These are phyloP conservation scores for Corythaixoides concolor DNA, from an alignment of 2,113 vertebrate genomes.

Conservation along the genomic window DNA sequence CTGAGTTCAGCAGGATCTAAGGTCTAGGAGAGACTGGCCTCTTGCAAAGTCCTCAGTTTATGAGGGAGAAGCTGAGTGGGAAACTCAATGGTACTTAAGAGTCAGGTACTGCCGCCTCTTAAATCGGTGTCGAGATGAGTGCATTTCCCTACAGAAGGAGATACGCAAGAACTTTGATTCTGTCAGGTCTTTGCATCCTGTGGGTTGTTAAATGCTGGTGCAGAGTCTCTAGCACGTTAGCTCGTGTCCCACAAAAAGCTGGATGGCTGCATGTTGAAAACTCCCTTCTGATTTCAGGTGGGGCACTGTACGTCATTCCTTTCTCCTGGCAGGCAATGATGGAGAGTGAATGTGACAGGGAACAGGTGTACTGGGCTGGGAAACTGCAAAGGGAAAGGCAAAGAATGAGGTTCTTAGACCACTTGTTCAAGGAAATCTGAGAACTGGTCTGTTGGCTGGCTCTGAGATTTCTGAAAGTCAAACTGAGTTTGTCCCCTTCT, in stretches of 20 bases:
- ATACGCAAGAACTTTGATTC: neutral
- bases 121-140: neutral
- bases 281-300: neutral
- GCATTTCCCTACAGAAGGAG: neutral
- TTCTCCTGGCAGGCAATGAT: rapidly evolving
- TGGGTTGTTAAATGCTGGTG: neutral
- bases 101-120: neutral
- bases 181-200: neutral
- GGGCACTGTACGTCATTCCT: rapidly evolving
- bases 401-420: neutral
- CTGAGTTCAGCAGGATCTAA: neutral
- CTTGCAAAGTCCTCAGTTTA: neutral
- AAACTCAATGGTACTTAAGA: neutral
- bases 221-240: neutral
- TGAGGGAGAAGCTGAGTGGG: neutral
- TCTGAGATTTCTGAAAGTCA: neutral
- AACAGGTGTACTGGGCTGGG: neutral
- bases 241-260: neutral
- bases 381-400: neutral
- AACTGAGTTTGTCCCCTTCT: neutral
- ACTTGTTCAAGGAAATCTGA: neutral
- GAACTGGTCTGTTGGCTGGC: neutral
- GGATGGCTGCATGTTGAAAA: neutral
- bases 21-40: neutral
- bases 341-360: neutral